phyloP scores from a whole-genome alignment of 2,797 vertebrate species.

The Sorex maritimensis region DNA sequence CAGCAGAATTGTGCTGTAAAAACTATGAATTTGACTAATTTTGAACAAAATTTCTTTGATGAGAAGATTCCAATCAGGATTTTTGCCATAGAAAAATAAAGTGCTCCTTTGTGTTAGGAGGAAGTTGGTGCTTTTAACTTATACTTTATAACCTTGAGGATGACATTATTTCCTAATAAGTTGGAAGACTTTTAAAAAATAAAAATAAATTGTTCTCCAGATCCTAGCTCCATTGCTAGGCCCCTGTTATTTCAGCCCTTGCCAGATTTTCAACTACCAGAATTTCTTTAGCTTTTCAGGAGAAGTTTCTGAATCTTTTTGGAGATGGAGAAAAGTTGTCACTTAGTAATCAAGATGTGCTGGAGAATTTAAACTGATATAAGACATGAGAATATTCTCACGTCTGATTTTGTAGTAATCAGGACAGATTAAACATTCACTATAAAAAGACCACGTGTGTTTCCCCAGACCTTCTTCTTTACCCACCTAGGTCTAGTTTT shows the following conservation, averaged over 20 bases:
- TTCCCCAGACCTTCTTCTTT: no score
- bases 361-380: not conserved
- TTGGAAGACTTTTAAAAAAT: not conserved
- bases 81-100: not conserved
- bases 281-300: not conserved
- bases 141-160: not conserved
- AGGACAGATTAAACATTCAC: no score
- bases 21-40: constrained; percentile 50
- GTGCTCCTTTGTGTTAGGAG: not conserved
- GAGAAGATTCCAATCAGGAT: constrained; percentile 48
- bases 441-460: no score
- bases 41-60: constrained; percentile 53
- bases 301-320: not conserved
- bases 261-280: not conserved
- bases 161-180: constrained; percentile 8
- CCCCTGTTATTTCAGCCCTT: not conserved
- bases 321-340: not conserved
- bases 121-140: not conserved
- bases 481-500: no score
- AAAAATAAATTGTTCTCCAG: not conserved
- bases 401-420: not conserved
- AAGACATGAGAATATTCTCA: not conserved
- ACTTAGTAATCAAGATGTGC: not conserved
- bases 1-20: constrained; percentile 42
- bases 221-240: not conserved